Conservation (phyloP, 2,888 invertebrate genomes). For the Heliconius aoede region DNA sequence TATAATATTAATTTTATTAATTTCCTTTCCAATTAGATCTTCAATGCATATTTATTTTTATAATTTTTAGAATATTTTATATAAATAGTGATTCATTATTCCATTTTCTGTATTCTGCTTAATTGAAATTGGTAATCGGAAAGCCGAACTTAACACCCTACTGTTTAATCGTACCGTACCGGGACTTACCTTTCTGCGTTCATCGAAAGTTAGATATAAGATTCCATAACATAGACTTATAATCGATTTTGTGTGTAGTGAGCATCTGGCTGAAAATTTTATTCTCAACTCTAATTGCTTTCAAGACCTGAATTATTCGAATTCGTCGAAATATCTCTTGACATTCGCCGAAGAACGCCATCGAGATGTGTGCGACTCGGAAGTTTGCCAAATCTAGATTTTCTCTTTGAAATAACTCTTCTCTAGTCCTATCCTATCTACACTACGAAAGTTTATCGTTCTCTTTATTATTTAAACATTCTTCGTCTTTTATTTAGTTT, state of each 20-base stretch:
- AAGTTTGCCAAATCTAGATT: constrained; percentile 60
- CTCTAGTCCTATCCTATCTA: not conserved
- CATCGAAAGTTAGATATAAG: not conserved
- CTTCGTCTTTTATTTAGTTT: constrained; percentile 2
- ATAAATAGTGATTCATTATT: too few relatives aligned
- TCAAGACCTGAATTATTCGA: constrained; percentile 4
- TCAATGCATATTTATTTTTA: too few relatives aligned
- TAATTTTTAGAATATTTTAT: too few relatives aligned
- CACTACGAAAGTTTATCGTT: constrained; percentile 2
- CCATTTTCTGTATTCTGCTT: too few relatives aligned
- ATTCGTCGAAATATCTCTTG: constrained; percentile 28
- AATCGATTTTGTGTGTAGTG: not conserved
- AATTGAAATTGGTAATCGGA: too few relatives aligned
- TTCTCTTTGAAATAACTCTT: constrained; percentile 50
- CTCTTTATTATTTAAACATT: not conserved
- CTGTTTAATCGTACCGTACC: not conserved
- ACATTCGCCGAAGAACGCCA: constrained; percentile 48
- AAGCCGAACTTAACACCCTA: not conserved
- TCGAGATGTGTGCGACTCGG: constrained; percentile 61
- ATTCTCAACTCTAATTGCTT: constrained; percentile 14
- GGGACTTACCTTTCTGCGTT: not conserved
- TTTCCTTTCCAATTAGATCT: too few relatives aligned
- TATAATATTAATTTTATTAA: too few relatives aligned
- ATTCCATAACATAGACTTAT: not conserved
- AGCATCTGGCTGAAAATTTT: not conserved